phyloP scores from a whole-genome alignment of 2,797 vertebrate species.

The Acanthiza pusilla region DNA sequence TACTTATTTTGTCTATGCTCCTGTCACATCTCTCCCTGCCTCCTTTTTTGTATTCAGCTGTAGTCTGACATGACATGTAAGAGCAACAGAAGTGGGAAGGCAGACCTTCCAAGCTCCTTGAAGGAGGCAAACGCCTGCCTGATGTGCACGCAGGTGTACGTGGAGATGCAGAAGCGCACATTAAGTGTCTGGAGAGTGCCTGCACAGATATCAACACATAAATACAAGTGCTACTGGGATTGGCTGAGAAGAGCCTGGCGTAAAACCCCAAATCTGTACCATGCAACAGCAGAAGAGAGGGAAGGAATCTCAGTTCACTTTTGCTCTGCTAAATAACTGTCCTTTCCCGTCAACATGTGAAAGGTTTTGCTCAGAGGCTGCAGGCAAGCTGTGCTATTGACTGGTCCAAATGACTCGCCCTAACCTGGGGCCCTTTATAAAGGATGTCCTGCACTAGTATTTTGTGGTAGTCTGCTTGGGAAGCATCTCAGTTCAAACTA shows the following conservation, averaged over 20 bases:
- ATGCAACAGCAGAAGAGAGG: neutral
- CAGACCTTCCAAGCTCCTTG: neutral
- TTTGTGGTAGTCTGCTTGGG: neutral
- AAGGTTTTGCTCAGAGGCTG: neutral
- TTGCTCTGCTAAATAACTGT: neutral
- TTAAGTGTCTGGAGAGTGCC: neutral
- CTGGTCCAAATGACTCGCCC: neutral
- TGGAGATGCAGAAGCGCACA: neutral
- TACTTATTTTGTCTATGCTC: neutral
- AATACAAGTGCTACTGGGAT: rapidly evolving
- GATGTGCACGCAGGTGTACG: rapidly evolving
- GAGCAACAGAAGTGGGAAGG: neutral
- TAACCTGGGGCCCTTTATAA: neutral
- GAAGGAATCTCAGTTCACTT: neutral
- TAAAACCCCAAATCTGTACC: neutral
- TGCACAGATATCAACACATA: rapidly evolving
- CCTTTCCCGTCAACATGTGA: neutral
- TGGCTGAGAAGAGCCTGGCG: neutral
- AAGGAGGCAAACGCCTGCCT: neutral
- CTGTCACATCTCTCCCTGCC: neutral
- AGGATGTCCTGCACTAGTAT: too few species aligned
- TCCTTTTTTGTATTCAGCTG: neutral
- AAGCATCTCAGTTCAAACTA: neutral
- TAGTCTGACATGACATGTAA: neutral
- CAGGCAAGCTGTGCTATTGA: neutral